Evolutionary conservation across 2,888 invertebrate genomes (phyloP).

Genomic region (Salticus scenicus): DNA sequence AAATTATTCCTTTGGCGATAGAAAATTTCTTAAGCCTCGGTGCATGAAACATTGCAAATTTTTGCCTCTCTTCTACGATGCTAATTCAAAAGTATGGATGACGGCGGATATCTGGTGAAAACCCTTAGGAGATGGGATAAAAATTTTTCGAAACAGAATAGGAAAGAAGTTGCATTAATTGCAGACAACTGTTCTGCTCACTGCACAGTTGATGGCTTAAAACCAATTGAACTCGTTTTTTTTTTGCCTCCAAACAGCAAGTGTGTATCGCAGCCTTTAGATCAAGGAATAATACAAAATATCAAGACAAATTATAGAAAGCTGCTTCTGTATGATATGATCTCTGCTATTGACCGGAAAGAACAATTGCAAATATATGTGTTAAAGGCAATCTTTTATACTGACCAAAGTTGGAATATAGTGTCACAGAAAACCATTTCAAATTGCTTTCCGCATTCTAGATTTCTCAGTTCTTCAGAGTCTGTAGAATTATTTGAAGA

Average conservation of each 20-base stretch:
- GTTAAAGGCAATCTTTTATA: conserved; percentile 15
- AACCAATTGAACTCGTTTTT: not conserved
- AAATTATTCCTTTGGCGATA: not conserved
- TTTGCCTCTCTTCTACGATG: conserved; percentile 19
- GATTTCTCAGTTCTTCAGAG: too few relatives aligned
- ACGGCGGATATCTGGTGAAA: not conserved
- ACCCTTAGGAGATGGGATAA: too few relatives aligned
- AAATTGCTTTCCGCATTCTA: not conserved
- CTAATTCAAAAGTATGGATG: conserved; percentile 11
- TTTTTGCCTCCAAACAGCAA: conserved; percentile 18
- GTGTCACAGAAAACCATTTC: not conserved
- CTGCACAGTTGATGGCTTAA: not conserved
- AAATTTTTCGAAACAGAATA: not conserved
- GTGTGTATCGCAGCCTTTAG: conserved; percentile 23
- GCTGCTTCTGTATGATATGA: not conserved
- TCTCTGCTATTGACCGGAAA: not conserved
- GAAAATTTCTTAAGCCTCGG: not conserved
- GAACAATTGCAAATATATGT: conserved; percentile 22
- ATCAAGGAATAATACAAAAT: conserved; percentile 20
- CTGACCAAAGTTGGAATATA: conserved; percentile 2
- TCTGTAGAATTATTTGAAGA: too few relatives aligned
- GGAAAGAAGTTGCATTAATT: conserved; percentile 4
- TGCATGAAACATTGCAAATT: conserved; percentile 7
- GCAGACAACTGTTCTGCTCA: not conserved
- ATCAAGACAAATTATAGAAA: conserved; percentile 3